Conservation (phyloP, 2,888 invertebrate genomes). For the Aleiodes alternator region DNA sequence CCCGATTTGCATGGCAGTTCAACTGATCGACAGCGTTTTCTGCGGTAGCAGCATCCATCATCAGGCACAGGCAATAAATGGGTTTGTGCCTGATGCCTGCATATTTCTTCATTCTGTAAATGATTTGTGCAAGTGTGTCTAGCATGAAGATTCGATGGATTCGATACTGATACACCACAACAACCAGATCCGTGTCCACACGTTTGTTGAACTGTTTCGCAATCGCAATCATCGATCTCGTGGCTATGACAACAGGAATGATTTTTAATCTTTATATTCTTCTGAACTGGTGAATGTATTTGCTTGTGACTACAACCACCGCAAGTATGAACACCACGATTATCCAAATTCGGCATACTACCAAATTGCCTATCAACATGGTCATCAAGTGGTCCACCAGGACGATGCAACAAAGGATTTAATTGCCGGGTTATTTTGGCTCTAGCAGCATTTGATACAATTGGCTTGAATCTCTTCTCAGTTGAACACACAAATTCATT, state of each 20-base stretch:
- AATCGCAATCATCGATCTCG: slow-evolving; percentile 53
- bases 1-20: slow-evolving; percentile 51
- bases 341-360: slow-evolving; percentile 42
- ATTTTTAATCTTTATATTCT: slow-evolving; percentile 21
- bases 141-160: slow-evolving; percentile 36
- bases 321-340: slow-evolving; percentile 32
- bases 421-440: slow-evolving; percentile 24
- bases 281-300: slow-evolving; percentile 31
- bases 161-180: slow-evolving; percentile 38
- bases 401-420: slow-evolving; percentile 40
- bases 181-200: slow-evolving; percentile 48
- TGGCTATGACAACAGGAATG: slow-evolving; percentile 60
- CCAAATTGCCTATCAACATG: slow-evolving; percentile 11
- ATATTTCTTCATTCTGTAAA: slow-evolving; percentile 38
- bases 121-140: slow-evolving; percentile 31
- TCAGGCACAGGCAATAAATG: slow-evolving; percentile 26
- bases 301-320: slow-evolving; percentile 49
- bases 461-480: slow-evolving; percentile 60
- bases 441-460: slow-evolving; percentile 31
- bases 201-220: slow-evolving; percentile 30
- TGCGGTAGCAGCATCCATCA: slow-evolving; percentile 50
- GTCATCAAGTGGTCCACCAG: slow-evolving; percentile 23
- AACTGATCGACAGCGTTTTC: slow-evolving; percentile 56
- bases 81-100: slow-evolving; percentile 48
- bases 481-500: slow-evolving; percentile 59